A percentile compares a stretch with the other conserved stretches of the same genome.
phyloP scores from a whole-genome alignment of 2,113 vertebrate species.

The Ptyas mucosa region DNA sequence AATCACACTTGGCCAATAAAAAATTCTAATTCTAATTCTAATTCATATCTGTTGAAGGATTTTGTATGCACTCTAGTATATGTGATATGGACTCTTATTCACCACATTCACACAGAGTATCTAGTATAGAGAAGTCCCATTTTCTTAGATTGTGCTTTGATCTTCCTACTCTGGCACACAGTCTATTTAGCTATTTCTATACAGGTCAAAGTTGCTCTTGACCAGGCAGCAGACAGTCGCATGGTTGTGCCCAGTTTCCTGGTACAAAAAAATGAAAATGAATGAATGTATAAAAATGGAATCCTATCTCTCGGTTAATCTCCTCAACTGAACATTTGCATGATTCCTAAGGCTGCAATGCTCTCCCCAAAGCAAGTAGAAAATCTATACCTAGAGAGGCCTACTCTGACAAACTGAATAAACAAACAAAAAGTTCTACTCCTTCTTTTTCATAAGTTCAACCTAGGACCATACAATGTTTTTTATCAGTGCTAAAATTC shows the following conservation, averaged over 20 bases:
- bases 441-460: not conserved
- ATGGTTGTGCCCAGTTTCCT: not conserved
- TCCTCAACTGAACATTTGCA: not conserved
- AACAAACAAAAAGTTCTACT: not conserved
- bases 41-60: not conserved
- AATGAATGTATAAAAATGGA: not conserved
- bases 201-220: not conserved
- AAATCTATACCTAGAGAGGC: not conserved
- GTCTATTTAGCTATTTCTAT: not conserved
- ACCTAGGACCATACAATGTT: not conserved
- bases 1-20: too few relatives aligned
- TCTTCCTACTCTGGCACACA: not conserved
- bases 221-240: not conserved
- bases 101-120: not conserved
- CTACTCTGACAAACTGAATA: not conserved
- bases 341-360: not conserved
- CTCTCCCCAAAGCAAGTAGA: not conserved
- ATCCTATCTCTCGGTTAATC: not conserved
- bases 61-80: not conserved
- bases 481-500: not conserved
- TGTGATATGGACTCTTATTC: not conserved
- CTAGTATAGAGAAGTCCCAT: not conserved
- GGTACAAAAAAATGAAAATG: not conserved
- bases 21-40: too few relatives aligned
- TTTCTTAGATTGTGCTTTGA: not conserved